These are phyloP conservation scores for Sinonovacula constricta DNA, from an alignment of 1,140 invertebrate genomes.

Conservation along the genomic window DNA sequence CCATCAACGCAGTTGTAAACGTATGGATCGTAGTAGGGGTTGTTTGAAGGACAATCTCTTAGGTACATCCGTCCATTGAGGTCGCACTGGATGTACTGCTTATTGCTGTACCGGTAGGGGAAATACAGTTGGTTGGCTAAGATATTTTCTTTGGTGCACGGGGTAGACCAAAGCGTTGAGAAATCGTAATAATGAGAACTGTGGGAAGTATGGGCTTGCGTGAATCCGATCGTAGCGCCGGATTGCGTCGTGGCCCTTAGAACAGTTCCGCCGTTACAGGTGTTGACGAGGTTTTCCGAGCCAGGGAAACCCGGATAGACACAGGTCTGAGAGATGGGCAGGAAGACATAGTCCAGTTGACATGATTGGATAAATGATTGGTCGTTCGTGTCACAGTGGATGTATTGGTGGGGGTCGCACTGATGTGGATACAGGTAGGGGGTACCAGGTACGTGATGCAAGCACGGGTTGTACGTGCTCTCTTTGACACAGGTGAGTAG, in stretches of 20 bases:
- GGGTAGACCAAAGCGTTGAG: background rate
- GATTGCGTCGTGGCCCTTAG: background rate
- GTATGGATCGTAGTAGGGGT: slow-evolving; percentile 30
- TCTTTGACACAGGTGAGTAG: slow-evolving; percentile 49
- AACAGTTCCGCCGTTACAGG: background rate
- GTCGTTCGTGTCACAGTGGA: slow-evolving; percentile 43
- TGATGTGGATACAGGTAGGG: slow-evolving; percentile 39
- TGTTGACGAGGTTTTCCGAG: slow-evolving; percentile 12
- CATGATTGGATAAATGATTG: slow-evolving; percentile 30
- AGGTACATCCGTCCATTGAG: slow-evolving; percentile 10
- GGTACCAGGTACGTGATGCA: slow-evolving; percentile 17
- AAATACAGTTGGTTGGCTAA: slow-evolving; percentile 11
- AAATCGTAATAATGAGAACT: background rate
- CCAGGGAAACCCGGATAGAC: slow-evolving; percentile 21
- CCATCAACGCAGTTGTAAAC: slow-evolving; percentile 44
- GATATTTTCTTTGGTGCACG: slow-evolving; percentile 34
- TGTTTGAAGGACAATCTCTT: slow-evolving; percentile 1
- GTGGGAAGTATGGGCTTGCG: background rate
- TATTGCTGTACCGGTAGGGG: slow-evolving; percentile 1
- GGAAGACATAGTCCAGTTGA: slow-evolving; percentile 37
- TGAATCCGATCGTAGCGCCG: background rate
- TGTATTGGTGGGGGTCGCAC: slow-evolving; percentile 42
- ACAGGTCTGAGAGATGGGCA: slow-evolving; percentile 4
- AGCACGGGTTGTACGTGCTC: slow-evolving; percentile 13
- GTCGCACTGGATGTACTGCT: slow-evolving; percentile 50